phyloP scores from a whole-genome alignment of 2,888 invertebrate genomes.

The Archaeoteleia sp. region DNA sequence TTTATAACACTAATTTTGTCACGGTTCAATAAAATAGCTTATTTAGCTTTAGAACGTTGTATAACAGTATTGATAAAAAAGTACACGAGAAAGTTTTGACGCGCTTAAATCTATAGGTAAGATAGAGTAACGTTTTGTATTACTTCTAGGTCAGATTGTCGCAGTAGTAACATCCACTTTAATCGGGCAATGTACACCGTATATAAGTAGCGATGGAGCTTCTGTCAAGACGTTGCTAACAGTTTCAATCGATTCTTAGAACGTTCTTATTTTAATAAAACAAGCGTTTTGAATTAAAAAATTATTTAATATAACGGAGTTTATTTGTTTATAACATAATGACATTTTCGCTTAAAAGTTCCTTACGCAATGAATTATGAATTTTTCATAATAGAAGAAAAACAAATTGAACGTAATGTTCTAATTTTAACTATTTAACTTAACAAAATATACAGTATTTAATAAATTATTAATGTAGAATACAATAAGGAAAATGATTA shows the following conservation, averaged over 20 bases:
- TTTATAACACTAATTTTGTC: constrained; percentile 7
- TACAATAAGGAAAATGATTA: no score
- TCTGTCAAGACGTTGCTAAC: constrained; percentile 27
- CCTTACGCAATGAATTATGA: no score
- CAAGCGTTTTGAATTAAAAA: constrained; percentile 17
- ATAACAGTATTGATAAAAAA: constrained; percentile 3
- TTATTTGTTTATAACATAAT: no score
- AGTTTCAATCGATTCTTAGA: constrained; percentile 18
- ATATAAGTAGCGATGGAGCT: constrained; percentile 25
- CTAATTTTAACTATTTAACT: no score
- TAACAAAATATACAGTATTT: no score
- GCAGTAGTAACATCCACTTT: constrained; percentile 26
- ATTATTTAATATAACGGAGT: no score
- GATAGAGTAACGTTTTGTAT: constrained; percentile 3
- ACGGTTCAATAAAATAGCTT: constrained; percentile 15
- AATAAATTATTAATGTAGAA: no score
- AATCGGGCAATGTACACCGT: constrained; percentile 28
- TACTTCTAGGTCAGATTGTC: constrained; percentile 19
- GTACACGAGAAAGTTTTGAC: constrained; percentile 14
- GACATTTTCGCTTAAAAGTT: no score
- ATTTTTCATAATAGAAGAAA: no score
- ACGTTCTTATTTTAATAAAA: constrained; percentile 12
- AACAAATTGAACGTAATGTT: no score
- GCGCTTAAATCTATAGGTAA: constrained; percentile 10
- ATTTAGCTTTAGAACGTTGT: neutral